These are phyloP conservation scores for Luffia ferchaultella DNA, from an alignment of 2,888 invertebrate genomes.

Conservation along the genomic window DNA sequence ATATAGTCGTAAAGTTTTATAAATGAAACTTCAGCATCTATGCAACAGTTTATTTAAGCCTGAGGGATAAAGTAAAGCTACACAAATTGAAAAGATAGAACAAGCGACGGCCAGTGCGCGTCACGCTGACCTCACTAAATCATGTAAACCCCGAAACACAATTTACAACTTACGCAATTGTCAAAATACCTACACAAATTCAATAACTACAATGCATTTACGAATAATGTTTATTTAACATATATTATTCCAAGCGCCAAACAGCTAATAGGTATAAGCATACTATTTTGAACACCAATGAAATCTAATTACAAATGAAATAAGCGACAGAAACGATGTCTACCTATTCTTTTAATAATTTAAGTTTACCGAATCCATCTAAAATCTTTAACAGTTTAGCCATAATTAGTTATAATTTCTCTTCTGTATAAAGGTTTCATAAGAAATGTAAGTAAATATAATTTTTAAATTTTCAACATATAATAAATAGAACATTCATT, in stretches of 20 bases:
- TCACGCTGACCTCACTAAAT: background rate
- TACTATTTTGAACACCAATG: background rate
- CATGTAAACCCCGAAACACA: background rate
- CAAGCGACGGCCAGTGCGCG: background rate
- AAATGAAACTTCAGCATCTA: background rate
- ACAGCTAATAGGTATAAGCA: background rate
- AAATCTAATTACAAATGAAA: background rate
- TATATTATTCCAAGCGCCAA: background rate
- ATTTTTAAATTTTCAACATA: background rate
- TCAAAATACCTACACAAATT: background rate
- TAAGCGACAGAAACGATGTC: background rate
- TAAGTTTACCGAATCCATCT: background rate
- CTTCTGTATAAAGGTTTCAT: background rate
- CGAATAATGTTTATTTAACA: background rate
- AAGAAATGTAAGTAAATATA: background rate
- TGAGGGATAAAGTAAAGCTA: conserved; percentile 52
- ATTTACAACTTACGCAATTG: background rate
- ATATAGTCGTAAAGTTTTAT: background rate
- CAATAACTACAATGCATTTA: background rate
- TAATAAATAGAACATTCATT: background rate
- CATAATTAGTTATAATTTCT: background rate
- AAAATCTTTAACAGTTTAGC: background rate
- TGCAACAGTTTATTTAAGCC: conserved; percentile 36
- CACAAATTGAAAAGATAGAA: conserved; percentile 23
- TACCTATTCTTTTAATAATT: background rate